Percentiles rank a stretch among this genome's conserved stretches.
phyloP scores from a whole-genome alignment of 2,888 invertebrate species.

The Pelosia muscerda region DNA sequence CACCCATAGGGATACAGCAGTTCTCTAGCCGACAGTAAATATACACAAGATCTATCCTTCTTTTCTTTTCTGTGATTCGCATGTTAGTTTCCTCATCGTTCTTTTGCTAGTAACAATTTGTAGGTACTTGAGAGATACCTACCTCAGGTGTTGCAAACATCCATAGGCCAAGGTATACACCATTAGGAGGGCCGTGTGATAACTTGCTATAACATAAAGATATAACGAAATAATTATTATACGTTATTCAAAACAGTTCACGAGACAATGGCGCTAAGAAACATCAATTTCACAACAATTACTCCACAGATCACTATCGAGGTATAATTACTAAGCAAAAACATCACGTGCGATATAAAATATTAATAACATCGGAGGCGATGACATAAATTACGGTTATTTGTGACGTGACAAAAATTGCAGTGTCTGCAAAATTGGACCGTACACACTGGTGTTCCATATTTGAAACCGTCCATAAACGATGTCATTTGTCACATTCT shows the following conservation, averaged over 20 bases:
- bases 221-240: neutral
- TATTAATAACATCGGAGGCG: slow-evolving; percentile 11
- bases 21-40: too few species aligned
- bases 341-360: slow-evolving; percentile 32
- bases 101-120: too few species aligned
- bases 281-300: slow-evolving; percentile 23
- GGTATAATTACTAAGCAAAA: slow-evolving; percentile 14
- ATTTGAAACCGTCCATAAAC: neutral
- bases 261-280: slow-evolving; percentile 17
- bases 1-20: too few species aligned
- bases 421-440: neutral
- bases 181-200: neutral
- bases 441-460: neutral
- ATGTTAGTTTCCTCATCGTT: too few species aligned
- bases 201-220: neutral
- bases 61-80: too few species aligned
- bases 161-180: neutral
- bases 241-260: slow-evolving; percentile 3
- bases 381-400: slow-evolving; percentile 23
- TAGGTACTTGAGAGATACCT: too few species aligned
- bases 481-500: neutral
- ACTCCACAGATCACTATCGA: slow-evolving; percentile 25
- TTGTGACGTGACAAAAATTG: slow-evolving; percentile 21
- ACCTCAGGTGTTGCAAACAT: neutral
- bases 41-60: too few species aligned